A percentile compares a stretch with the other conserved stretches of the same genome.
phyloP scores from a whole-genome alignment of 2,888 invertebrate species.

The Lasioglossum pauxillum region DNA sequence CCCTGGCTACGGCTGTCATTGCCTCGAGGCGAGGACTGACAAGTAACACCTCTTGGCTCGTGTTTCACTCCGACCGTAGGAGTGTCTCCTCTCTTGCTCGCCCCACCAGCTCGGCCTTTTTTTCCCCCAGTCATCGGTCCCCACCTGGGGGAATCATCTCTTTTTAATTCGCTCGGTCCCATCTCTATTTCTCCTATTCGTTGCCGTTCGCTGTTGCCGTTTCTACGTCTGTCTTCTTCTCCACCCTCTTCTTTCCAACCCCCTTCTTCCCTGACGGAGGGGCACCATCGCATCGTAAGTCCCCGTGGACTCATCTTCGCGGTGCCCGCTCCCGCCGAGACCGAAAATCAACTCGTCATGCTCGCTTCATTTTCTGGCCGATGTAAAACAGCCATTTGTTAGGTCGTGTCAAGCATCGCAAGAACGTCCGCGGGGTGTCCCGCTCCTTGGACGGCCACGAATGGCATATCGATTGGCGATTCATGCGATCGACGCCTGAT shows the following conservation, averaged over 20 bases:
- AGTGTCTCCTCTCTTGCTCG: conserved; percentile 73
- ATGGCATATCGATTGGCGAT: conserved; percentile 83
- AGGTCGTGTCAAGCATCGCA: conserved; percentile 81
- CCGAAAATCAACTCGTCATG: conserved; percentile 84
- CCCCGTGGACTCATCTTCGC: conserved; percentile 57
- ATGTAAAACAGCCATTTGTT: conserved; percentile 84
- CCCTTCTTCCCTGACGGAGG: neutral
- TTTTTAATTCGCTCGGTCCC: conserved; percentile 52
- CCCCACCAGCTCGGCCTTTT: conserved; percentile 59
- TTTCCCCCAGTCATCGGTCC: conserved; percentile 67
- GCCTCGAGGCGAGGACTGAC: conserved; percentile 83
- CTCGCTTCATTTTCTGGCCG: conserved; percentile 84
- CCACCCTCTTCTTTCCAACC: neutral
- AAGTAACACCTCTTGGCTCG: conserved; percentile 83
- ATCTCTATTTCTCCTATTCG: conserved; percentile 56
- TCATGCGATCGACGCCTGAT: conserved; percentile 82
- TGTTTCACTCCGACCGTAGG: conserved; percentile 76
- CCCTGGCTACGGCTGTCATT: conserved; percentile 83
- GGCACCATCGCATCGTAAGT: neutral
- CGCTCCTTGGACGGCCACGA: conserved; percentile 71
- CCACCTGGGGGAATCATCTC: conserved; percentile 51
- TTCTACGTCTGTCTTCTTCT: conserved; percentile 52
- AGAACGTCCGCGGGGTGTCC: conserved; percentile 82
- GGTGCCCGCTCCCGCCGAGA: conserved; percentile 72
- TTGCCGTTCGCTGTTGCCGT: conserved; percentile 13